Evolutionary conservation across 2,113 vertebrate genomes (phyloP).

Genomic region (Hippolais icterina): DNA sequence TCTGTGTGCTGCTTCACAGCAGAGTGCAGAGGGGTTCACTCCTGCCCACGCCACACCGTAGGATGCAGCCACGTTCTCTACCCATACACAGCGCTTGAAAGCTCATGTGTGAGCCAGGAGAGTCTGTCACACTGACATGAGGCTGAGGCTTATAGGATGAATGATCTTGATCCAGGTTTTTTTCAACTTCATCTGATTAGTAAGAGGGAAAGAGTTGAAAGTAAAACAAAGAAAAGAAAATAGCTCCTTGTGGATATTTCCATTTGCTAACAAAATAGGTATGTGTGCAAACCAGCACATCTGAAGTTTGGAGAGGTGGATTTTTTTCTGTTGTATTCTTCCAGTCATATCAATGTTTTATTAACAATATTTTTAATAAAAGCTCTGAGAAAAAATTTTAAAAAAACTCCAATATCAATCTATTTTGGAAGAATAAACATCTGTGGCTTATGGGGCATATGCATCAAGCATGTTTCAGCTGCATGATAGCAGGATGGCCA

Average conservation of each 20-base stretch:
- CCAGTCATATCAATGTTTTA: background rate
- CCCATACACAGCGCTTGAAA: fast-evolving
- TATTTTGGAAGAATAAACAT: conserved; percentile 3
- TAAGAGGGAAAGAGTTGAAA: conserved; percentile 3
- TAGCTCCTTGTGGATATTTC: conserved; percentile 29
- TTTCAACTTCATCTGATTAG: conserved; percentile 14
- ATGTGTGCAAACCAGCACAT: background rate
- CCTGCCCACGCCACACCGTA: fast-evolving
- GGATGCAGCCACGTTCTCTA: background rate
- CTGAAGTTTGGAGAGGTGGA: background rate
- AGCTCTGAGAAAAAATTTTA: background rate
- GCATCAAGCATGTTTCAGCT: background rate
- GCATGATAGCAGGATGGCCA: background rate
- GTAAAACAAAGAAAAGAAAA: background rate
- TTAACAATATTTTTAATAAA: background rate
- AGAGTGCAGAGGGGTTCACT: background rate
- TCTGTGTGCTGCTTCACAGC: background rate
- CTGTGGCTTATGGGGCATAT: background rate
- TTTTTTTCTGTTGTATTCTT: background rate
- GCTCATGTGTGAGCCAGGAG: background rate
- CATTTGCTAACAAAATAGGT: conserved; percentile 45
- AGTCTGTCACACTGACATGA: background rate
- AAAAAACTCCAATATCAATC: background rate
- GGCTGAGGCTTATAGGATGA: background rate
- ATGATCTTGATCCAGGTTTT: background rate